Percentiles rank a stretch among this genome's conserved stretches.
Conservation (phyloP, 2,113 vertebrate genomes). For the Illadopsis cleaveri region DNA sequence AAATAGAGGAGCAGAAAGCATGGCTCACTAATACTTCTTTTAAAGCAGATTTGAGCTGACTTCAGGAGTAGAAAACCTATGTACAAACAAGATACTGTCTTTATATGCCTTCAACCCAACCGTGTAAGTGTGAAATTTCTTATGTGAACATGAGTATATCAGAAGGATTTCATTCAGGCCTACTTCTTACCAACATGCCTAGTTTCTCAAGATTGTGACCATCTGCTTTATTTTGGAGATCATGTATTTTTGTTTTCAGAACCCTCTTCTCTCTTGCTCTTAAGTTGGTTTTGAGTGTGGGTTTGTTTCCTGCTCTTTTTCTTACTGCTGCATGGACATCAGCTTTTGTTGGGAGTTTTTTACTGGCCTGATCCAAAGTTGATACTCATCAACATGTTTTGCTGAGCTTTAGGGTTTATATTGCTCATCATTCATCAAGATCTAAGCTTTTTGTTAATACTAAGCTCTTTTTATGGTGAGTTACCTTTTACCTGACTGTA, state of each 20-base stretch:
- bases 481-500: not conserved
- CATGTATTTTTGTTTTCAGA: not conserved
- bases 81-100: not conserved
- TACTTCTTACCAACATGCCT: not conserved
- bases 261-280: not conserved
- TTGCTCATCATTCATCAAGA: not conserved
- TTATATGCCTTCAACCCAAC: not conserved
- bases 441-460: not conserved
- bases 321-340: not conserved
- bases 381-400: not conserved
- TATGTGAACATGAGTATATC: fast-evolving
- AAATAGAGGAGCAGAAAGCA: not conserved
- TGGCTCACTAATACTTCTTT: not conserved
- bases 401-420: not conserved
- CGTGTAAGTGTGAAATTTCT: not conserved
- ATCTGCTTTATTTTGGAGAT: not conserved
- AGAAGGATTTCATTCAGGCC: not conserved
- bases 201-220: not conserved
- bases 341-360: not conserved
- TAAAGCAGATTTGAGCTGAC: not conserved
- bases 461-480: not conserved
- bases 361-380: not conserved
- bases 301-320: not conserved
- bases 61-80: not conserved
- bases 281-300: not conserved